Evolutionary conservation across 2,888 invertebrate genomes (phyloP), one percentile per base, ranked within the genome.

Genomic region (Oscheius myriophilus): DNA sequence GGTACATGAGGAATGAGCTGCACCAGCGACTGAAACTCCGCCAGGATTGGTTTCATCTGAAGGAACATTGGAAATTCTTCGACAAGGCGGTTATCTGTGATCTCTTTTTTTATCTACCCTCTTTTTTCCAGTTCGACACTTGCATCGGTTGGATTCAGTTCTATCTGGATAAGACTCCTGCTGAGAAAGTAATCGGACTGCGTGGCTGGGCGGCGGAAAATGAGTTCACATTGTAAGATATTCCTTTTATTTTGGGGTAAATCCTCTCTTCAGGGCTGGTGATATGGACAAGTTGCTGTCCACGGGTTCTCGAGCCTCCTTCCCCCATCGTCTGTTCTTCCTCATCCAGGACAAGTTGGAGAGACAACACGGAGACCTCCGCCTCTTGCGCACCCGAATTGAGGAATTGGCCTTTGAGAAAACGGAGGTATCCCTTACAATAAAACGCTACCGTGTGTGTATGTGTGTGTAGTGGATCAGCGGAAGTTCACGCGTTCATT

Each of bases 351-450:
- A 63, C 11, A 14, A 21, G 12, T 6, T 63, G 42, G 53, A 53
- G 21, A 18, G 63, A 52, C 39, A 52, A 52, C 63, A 63, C 12
- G 63, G 63, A 14, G 41, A 63, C 39, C 7, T 63, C 23, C 33
- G 33, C 33, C 33, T 33, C 33, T 9, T 33, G 33, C 33, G 33
- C 33, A 9, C 33, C 33, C 3, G 9, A 33, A 33, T 33, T 3
- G 33, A 3, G 3, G 33, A 33, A 33, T 6, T 33, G 33, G 33
- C 33, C 9, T 33, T 33, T 33, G 33, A 33, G 4, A 33, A 33
- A 3, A 9, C 33, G 3, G 33, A 33, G 33, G 33, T 33, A n/a
- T n/a, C n/a, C n/a, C n/a, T n/a, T n/a, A n/a, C n/a, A n/a, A n/a
- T n/a, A n/a, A n/a, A n/a, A n/a, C n/a, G n/a, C n/a, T n/a, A n/a